Base-by-base conservation (phyloP, 1,140 invertebrate species). In the Drosophila burlai region DNA sequence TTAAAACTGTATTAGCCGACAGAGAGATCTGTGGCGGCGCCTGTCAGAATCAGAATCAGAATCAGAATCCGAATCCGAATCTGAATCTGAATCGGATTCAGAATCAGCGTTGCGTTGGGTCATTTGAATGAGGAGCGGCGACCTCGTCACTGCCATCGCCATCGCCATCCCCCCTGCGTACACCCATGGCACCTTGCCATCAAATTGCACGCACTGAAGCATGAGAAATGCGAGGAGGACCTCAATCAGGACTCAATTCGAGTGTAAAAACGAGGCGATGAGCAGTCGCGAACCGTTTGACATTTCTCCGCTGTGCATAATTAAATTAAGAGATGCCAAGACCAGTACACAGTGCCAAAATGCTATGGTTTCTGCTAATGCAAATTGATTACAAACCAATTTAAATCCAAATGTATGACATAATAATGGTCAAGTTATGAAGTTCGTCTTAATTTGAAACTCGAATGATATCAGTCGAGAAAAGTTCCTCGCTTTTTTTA, bases 301-400 rank as follows among this genome's bases (percentile, higher is more conserved):
- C 84, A 87, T 87, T 87, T 86, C 80, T 79, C 63, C 71, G 83
- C 65, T 83, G 62, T 80, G 83, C 80, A 89, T 90, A 89, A 89
- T 89, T 90, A 78, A 89, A 89, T 89, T 90, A 87, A 75, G 81
- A 71, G 83, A 89, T 73, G 65, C 59, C 67, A 68, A 40, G 31
- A 31, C 31, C 64, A 43, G 26, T 38, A 15, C 40, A 68, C 67
- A 46, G 40, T 18, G 49, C 13, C 18, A 47, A 66, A 66, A 66
- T 18, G 16, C 9, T 2, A 0, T n/a, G 36, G 2, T 11, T 16
- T 38, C 0, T 10, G 34, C 34, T 8, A 29, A 5, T 26, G 5
- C 26, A 26, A 24, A 24, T 29, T 6, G 29, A 29, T 29, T 29
- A 29, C 29, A 29, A 29, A 29, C 29, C 29, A 29, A 29, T 29